Evolutionary conservation across 2,888 invertebrate species (phyloP).

Genomic region (Willowsia nigromaculata): DNA sequence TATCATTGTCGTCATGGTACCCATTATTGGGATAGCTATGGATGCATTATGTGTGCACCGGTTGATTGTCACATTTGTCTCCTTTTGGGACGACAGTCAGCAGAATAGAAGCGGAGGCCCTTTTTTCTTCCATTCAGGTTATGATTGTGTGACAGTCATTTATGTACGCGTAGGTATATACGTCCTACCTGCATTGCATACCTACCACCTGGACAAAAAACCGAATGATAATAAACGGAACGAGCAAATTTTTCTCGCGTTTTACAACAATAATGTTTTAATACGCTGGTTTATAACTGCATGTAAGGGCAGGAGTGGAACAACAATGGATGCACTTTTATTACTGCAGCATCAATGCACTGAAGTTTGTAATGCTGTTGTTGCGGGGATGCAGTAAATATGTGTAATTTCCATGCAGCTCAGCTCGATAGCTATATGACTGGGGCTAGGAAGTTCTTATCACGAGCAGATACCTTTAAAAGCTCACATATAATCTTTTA

Average conservation of each 20-base stretch:
- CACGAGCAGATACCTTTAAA: not conserved
- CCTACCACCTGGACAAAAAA: conserved; percentile 42
- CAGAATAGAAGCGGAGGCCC: not conserved
- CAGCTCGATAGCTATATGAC: not conserved
- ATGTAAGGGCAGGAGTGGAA: not conserved
- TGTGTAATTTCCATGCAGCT: conserved; percentile 22
- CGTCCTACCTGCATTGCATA: not conserved
- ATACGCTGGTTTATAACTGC: conserved; percentile 6
- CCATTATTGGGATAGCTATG: conserved; percentile 2
- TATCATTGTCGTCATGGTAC: conserved; percentile 24
- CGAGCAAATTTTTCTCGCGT: conserved; percentile 45
- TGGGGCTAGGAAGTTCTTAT: not conserved
- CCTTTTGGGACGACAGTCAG: conserved; percentile 33
- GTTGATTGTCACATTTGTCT: conserved; percentile 65
- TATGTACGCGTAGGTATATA: not conserved
- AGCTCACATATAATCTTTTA: not conserved
- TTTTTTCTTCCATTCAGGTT: not conserved
- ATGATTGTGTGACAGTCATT: not conserved
- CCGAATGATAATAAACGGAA: conserved; percentile 12
- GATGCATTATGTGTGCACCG: not conserved
- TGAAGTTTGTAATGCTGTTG: not conserved
- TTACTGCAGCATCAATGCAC: not conserved
- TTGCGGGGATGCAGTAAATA: not conserved
- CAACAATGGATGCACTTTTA: conserved; percentile 9
- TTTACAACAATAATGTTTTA: conserved; percentile 35